A percentile compares a stretch with the other conserved stretches of the same genome.
Evolutionary conservation across 1,140 invertebrate species (phyloP).

Genomic region (Lucilia cuprina): DNA sequence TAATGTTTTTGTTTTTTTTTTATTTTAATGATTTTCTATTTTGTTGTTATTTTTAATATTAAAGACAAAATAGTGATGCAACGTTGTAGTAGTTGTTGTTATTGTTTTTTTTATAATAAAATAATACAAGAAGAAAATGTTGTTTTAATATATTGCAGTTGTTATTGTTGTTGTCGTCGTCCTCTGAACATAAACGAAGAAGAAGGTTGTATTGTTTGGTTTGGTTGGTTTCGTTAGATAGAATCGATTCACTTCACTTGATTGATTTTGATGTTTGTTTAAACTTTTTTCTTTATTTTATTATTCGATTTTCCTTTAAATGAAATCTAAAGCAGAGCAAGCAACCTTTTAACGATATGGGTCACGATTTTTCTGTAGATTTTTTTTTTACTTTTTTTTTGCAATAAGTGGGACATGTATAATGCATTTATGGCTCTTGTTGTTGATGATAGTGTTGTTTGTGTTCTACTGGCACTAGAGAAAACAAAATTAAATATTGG

Average conservation of each 20-base stretch:
- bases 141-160: background rate
- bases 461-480: background rate
- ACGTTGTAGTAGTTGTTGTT: background rate
- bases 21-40: background rate
- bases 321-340: background rate
- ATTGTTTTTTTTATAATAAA: background rate
- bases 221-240: background rate
- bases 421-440: background rate
- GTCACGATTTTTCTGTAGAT: background rate
- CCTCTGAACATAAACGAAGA: background rate
- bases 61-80: background rate
- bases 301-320: conserved; percentile 4
- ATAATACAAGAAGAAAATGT: background rate
- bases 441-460: background rate
- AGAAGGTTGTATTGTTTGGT: background rate
- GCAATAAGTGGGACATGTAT: background rate
- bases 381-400: background rate
- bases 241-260: conserved; percentile 12
- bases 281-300: background rate
- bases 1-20: background rate
- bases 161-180: background rate
- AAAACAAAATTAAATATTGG: background rate
- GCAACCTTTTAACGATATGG: conserved; percentile 16
- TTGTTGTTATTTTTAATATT: background rate
- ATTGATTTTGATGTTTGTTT: conserved; percentile 17